These are phyloP conservation scores for Chelonus insularis DNA, from an alignment of 1,140 invertebrate species.

Conservation along the genomic window DNA sequence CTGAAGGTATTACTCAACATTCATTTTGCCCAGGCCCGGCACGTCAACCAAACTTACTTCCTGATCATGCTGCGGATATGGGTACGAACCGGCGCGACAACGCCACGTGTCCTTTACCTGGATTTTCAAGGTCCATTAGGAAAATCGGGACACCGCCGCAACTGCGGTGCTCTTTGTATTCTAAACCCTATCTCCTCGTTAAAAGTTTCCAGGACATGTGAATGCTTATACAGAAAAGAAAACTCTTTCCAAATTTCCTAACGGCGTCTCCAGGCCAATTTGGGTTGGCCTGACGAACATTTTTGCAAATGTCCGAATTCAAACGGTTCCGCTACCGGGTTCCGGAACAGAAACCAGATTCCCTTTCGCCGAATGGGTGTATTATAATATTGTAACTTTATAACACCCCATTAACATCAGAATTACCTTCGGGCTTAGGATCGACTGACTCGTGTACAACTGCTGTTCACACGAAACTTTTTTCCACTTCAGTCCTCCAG, in stretches of 20 bases:
- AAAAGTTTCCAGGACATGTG: constrained; percentile 74
- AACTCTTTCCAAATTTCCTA: constrained; percentile 76
- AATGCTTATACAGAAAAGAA: constrained; percentile 78
- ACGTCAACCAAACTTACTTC: constrained; percentile 43
- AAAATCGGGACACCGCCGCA: constrained; percentile 70
- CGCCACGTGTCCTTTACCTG: no score
- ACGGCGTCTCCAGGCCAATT: constrained; percentile 72
- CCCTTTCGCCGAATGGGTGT: constrained; percentile 67
- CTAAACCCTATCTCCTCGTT: constrained; percentile 71
- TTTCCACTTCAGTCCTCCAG: constrained; percentile 86
- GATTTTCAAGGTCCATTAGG: no score
- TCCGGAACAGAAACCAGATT: constrained; percentile 75
- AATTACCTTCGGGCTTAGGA: constrained; percentile 74
- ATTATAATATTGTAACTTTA: constrained; percentile 50
- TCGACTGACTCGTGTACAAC: constrained; percentile 88
- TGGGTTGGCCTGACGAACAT: constrained; percentile 67
- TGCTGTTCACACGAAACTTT: constrained; percentile 90
- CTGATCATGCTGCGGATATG: constrained; percentile 42
- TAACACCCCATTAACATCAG: constrained; percentile 49
- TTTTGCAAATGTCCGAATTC: constrained; percentile 66
- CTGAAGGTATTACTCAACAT: no score
- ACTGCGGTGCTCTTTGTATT: constrained; percentile 73
- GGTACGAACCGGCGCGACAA: no score
- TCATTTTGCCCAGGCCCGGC: no score
- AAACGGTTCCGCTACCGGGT: constrained; percentile 72